These are phyloP conservation scores for Brachionichthys hirsutus DNA, from an alignment of 2,113 vertebrate genomes.

Conservation along the genomic window DNA sequence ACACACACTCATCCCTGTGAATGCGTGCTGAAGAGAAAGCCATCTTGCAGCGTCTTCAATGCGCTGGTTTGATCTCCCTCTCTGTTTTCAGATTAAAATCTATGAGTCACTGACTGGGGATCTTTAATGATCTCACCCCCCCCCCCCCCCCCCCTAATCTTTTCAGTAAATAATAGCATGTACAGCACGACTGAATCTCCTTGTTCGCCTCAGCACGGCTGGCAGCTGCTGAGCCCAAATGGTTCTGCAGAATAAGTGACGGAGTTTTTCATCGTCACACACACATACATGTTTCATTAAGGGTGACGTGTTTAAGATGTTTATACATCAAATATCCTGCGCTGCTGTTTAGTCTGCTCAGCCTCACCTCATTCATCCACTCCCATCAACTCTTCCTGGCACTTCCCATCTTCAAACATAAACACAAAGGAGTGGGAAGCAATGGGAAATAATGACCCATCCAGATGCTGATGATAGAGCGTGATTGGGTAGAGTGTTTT, in stretches of 20 bases:
- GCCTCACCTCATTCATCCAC: conserved; percentile 32
- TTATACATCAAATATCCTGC: conserved; percentile 43
- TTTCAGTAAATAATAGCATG: conserved; percentile 33
- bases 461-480: conserved; percentile 39
- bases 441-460: conserved; percentile 21
- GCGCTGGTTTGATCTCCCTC: conserved; percentile 60
- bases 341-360: conserved; percentile 25
- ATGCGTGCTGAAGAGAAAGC: conserved; percentile 23
- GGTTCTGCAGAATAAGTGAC: conserved; percentile 5
- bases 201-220: conserved; percentile 23
- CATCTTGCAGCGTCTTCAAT: conserved; percentile 33
- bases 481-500: conserved; percentile 41
- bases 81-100: conserved; percentile 59
- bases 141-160: conserved; percentile 38
- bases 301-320: conserved; percentile 39
- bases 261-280: conserved; percentile 14
- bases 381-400: conserved; percentile 23
- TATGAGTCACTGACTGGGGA: conserved; percentile 66
- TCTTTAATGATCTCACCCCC: conserved; percentile 58
- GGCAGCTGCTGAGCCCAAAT: conserved; percentile 37
- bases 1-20: conserved; percentile 22
- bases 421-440: conserved; percentile 34
- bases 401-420: conserved; percentile 36
- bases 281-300: conserved; percentile 33
- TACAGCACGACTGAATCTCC: conserved; percentile 1